Base-by-base conservation (phyloP, 2,113 vertebrate genomes). In the Scalopus aquaticus region DNA sequence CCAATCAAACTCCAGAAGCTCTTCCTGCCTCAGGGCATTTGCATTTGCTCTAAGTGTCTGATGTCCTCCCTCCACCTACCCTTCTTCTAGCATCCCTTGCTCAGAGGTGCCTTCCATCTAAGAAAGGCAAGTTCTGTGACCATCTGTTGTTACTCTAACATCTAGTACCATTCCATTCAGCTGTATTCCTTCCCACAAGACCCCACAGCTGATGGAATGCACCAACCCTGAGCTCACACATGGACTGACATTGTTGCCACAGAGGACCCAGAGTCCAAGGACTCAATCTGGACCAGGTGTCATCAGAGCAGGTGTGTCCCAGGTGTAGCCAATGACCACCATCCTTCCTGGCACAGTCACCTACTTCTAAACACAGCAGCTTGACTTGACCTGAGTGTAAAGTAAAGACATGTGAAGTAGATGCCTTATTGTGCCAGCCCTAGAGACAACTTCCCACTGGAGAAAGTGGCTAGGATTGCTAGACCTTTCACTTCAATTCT, bases 81-180 rank as follows among this genome's bases (percentile, higher is more conserved):
- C 0, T 49, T 28, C 4, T 15, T 44, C n/a, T 17, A 46, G 73
- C 9, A 6, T 19, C 37, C 16, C 26, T 56, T 39, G 42, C 54
- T 30, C 46, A 16, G 56, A 91, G 32, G 64, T 32, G 7, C 26
- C 39, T 65, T 87, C 15, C 28, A 22, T 5, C 42, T 22, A 30
- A 49, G 74, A 81, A 90, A 80, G 74, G n/a, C 58, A 74, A 13
- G 22, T 70, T n/a, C n/a, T n/a, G n/a, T n/a, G n/a, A n/a, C n/a
- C n/a, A n/a, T n/a, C n/a, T 74, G 42, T 11, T 35, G 11, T 30
- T 51, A 37, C 30, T 56, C 30, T 62, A 85, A 9, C 35, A 39
- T 60, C 20, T 16, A 44, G 62, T 9, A 35, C 37, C 6, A 6
- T 58, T 56, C 20, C 12, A n/a, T 30, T 70, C 46, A 9, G 16